Evolutionary conservation across 2,797 vertebrate species (phyloP).

Genomic region (Tapirus indicus): DNA sequence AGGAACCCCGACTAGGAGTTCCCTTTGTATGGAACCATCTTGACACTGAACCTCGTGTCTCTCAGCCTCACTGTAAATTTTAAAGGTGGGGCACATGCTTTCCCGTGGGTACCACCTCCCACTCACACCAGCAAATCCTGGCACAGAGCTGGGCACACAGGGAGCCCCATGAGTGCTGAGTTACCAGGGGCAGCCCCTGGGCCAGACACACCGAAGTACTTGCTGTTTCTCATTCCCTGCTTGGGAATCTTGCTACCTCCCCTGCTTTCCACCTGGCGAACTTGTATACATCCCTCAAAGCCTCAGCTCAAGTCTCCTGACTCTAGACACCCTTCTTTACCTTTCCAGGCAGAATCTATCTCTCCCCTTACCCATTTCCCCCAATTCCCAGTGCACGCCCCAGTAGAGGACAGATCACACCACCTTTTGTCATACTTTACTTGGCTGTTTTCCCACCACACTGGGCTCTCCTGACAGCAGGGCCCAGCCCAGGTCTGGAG

Average conservation of each 20-base stretch:
- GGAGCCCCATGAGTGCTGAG: not conserved
- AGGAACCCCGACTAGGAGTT: not conserved
- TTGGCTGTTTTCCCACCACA: not conserved
- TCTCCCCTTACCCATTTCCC: not conserved
- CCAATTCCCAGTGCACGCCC: not conserved
- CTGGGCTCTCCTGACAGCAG: not conserved
- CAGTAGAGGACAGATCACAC: not conserved
- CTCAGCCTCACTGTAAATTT: not conserved
- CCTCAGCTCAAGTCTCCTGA: not conserved
- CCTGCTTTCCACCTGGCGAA: not conserved
- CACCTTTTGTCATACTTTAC: rapidly evolving
- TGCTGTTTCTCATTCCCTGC: not conserved
- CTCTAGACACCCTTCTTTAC: not conserved
- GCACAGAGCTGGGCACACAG: not conserved
- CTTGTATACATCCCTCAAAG: not conserved
- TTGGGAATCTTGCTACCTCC: not conserved
- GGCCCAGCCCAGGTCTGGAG: not conserved
- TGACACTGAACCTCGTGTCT: not conserved
- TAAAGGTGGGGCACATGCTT: not conserved
- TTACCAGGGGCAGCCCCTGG: not conserved
- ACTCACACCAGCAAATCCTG: not conserved
- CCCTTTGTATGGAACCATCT: not conserved
- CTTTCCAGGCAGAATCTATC: not conserved
- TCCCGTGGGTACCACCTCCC: too few relatives aligned
- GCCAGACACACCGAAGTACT: not conserved